These are phyloP conservation scores for Teinopalpus imperialis DNA, from an alignment of 2,888 invertebrate genomes.

Conservation along the genomic window DNA sequence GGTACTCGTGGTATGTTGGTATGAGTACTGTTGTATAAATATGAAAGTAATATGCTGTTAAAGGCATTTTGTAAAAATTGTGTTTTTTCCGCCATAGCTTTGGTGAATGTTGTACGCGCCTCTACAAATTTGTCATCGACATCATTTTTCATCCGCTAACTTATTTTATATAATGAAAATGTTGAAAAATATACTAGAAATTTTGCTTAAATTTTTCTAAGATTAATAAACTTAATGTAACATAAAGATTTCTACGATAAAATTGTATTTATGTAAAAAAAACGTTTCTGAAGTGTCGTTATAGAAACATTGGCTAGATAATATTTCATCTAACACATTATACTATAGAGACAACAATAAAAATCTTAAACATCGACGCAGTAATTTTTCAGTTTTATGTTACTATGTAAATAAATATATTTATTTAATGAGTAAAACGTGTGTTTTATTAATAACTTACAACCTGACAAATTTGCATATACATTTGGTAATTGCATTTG, in stretches of 20 bases:
- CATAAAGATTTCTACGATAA: slow-evolving; percentile 64
- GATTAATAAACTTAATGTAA: slow-evolving; percentile 51
- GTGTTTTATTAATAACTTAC: slow-evolving; percentile 60
- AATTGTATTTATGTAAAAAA: slow-evolving; percentile 74
- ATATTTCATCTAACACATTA: slow-evolving; percentile 43
- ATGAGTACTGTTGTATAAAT: slow-evolving; percentile 59
- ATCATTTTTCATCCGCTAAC: slow-evolving; percentile 30
- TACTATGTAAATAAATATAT: slow-evolving; percentile 80
- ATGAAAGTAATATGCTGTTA: slow-evolving; percentile 50
- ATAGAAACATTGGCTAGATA: slow-evolving; percentile 45
- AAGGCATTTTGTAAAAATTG: slow-evolving; percentile 46
- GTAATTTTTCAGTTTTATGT: slow-evolving; percentile 68
- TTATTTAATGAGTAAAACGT: slow-evolving; percentile 72
- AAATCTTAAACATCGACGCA: slow-evolving; percentile 69
- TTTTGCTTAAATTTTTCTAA: slow-evolving; percentile 48
- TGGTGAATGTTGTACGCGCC: slow-evolving; percentile 57
- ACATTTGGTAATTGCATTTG: no score
- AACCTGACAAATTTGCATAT: no score
- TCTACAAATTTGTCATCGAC: slow-evolving; percentile 29
- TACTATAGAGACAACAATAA: slow-evolving; percentile 47
- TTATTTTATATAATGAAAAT: slow-evolving; percentile 29
- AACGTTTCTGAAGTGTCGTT: slow-evolving; percentile 36
- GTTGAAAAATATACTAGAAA: slow-evolving; percentile 29
- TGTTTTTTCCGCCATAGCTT: slow-evolving; percentile 40
- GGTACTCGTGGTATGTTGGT: slow-evolving; percentile 73